Conservation (phyloP, 2,113 vertebrate species). For the Hydrochoerus hydrochaeris region DNA sequence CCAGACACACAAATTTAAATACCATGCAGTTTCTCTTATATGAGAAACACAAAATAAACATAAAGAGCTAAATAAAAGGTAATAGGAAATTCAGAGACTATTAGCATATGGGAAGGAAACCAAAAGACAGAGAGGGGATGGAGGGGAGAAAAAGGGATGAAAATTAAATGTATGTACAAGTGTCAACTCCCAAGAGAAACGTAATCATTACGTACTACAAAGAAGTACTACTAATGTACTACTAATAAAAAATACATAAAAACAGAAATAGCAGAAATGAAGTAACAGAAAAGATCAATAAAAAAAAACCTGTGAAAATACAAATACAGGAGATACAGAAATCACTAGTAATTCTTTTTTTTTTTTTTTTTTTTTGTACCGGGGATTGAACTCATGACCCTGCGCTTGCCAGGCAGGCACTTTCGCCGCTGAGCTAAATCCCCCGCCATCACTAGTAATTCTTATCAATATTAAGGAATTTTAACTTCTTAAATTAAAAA, state of each 20-base stretch:
- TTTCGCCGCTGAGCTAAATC: too few relatives aligned
- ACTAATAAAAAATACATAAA: not conserved
- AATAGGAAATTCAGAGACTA: not conserved
- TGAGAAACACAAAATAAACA: not conserved
- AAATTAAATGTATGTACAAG: not conserved
- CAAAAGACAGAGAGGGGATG: not conserved
- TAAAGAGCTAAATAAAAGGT: not conserved
- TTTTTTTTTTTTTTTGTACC: too few relatives aligned
- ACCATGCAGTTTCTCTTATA: not conserved
- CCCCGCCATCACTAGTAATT: not conserved
- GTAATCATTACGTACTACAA: not conserved
- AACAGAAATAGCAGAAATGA: not conserved
- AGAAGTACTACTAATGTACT: too few relatives aligned
- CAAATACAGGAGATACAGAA: not conserved
- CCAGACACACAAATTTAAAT: not conserved
- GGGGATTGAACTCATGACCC: too few relatives aligned
- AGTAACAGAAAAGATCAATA: not conserved
- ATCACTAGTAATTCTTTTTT: not conserved
- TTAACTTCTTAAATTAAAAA: conserved; percentile 11
- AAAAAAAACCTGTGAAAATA: not conserved
- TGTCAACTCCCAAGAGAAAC: not conserved
- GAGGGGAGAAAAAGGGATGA: not conserved
- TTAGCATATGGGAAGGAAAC: not conserved
- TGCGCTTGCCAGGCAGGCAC: too few relatives aligned
- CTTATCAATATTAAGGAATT: not conserved